Base-by-base conservation (phyloP, 2,888 invertebrate genomes). In the Sarcophaga subvicina region DNA sequence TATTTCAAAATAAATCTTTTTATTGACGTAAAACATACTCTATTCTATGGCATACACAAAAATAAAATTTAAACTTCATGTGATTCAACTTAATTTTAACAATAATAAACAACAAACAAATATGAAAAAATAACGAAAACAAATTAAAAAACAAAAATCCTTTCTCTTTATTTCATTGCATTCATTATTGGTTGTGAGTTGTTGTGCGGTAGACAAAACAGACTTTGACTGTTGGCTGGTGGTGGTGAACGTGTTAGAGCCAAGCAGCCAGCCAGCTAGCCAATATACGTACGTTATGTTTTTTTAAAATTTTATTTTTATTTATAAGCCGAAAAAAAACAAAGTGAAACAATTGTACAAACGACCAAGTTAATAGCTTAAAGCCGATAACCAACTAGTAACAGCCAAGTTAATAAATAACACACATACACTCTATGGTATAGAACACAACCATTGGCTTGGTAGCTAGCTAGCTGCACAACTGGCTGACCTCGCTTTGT, bases 401-500 rank as follows among this genome's bases (percentile, higher is more conserved):
- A 59, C 76, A 78, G 78, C 73, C 80, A 71, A 80, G 70, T 73
- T 81, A 79, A 80, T 80, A 83, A 86, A 83, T 83, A 81, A 84
- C 64, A 84, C 62, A 76, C 54, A 62, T 14, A 14, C 12, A 54
- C 54, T 14, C 14, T 54, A 17, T 17, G 54, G 14, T 5, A 54
- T 54, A 54, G 54, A 54, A 67, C 63, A 83, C 67, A 37, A 25
- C 54, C 54, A 54, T 20, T 49, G 66, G 59, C 78, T 54, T 49
- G 49, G n/a, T 62, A 37, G 37, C 37, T 37, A 37, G 37, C 37
- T 54, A 62, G 63, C 54, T 66, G 71, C 69, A 76, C 75, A 87
- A 87, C 87, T 87, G 87, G 87, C 84, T 87, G 87, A 87, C 87
- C 87, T 87, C 87, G 87, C 87, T 84, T 81, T 70, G 79, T 72